Percentiles rank a stretch among this genome's conserved stretches.
phyloP scores from a whole-genome alignment of 2,888 invertebrate species.

The Eretmocerus hayati region DNA sequence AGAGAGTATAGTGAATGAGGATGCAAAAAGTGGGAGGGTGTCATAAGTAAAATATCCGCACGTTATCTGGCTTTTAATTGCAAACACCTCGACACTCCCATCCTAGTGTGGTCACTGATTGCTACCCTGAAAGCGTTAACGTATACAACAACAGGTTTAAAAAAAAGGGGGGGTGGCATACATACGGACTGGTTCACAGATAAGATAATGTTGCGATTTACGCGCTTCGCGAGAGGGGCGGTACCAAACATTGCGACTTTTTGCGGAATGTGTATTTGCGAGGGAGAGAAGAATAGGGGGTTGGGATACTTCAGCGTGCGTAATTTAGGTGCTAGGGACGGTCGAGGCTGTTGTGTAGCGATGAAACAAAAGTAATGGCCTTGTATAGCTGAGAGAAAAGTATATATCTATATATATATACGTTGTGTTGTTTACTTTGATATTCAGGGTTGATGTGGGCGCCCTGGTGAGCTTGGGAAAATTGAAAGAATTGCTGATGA shows the following conservation, averaged over 20 bases:
- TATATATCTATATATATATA: too few species aligned
- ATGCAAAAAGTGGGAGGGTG: background rate
- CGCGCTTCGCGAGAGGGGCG: slow-evolving; percentile 1
- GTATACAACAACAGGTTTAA: slow-evolving; percentile 19
- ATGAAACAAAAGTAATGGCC: slow-evolving; percentile 8
- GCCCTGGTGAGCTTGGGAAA: too few species aligned
- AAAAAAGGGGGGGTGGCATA: slow-evolving; percentile 4
- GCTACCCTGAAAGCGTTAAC: background rate
- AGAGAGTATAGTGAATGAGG: too few species aligned
- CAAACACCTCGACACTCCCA: slow-evolving; percentile 6
- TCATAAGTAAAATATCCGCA: slow-evolving; percentile 16
- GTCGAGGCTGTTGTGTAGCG: too few species aligned
- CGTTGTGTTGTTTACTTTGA: too few species aligned
- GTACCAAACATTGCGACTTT: background rate
- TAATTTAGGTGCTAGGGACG: slow-evolving; percentile 4
- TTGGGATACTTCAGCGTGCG: background rate
- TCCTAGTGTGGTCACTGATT: slow-evolving; percentile 6
- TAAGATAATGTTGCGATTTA: slow-evolving; percentile 20
- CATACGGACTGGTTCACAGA: background rate
- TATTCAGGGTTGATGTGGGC: too few species aligned
- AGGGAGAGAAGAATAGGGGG: too few species aligned
- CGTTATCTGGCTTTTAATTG: slow-evolving; percentile 19
- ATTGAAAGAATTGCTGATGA: too few species aligned
- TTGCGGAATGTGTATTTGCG: too few species aligned
- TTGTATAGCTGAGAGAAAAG: too few species aligned